These are phyloP conservation scores for Nansenia antarctica DNA, from an alignment of 2,113 vertebrate genomes.

Conservation along the genomic window DNA sequence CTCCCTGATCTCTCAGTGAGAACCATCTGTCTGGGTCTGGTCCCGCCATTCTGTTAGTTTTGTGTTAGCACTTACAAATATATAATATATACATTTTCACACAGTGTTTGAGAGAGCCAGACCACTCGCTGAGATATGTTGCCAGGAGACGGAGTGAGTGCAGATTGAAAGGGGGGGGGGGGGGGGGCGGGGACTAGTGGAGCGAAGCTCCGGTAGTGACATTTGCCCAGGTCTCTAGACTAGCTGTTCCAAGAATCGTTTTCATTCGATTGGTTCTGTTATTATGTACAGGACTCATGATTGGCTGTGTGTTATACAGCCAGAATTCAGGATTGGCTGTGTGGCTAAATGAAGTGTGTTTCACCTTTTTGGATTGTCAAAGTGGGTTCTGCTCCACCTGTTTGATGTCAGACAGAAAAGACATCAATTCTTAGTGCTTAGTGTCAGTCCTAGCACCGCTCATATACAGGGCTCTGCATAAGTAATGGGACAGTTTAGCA, in stretches of 20 bases:
- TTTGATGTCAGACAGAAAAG: constrained; percentile 43
- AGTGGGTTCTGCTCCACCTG: constrained; percentile 53
- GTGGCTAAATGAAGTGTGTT: neutral
- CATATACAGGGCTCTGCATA: too few species aligned
- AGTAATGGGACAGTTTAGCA: too few species aligned
- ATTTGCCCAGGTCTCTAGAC: too few species aligned
- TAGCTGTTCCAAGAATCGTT: neutral
- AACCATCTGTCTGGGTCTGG: constrained; percentile 73
- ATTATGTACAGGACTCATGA: constrained; percentile 39
- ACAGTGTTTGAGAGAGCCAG: constrained; percentile 47
- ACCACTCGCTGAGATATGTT: constrained; percentile 43
- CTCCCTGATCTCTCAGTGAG: constrained; percentile 31
- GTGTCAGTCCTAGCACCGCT: too few species aligned
- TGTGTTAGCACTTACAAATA: constrained; percentile 71
- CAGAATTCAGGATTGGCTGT: constrained; percentile 41
- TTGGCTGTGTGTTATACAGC: constrained; percentile 43
- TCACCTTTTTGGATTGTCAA: neutral
- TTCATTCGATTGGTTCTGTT: constrained; percentile 22
- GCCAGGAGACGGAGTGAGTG: constrained; percentile 53
- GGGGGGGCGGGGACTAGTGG: constrained; percentile 31
- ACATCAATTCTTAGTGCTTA: too few species aligned
- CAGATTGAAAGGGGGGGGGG: too few species aligned
- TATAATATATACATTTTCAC: constrained; percentile 75
- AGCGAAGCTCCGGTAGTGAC: constrained; percentile 33
- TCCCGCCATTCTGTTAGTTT: constrained; percentile 55